Conservation (phyloP, 1,140 invertebrate genomes). For the Drosophila kohkoa region DNA sequence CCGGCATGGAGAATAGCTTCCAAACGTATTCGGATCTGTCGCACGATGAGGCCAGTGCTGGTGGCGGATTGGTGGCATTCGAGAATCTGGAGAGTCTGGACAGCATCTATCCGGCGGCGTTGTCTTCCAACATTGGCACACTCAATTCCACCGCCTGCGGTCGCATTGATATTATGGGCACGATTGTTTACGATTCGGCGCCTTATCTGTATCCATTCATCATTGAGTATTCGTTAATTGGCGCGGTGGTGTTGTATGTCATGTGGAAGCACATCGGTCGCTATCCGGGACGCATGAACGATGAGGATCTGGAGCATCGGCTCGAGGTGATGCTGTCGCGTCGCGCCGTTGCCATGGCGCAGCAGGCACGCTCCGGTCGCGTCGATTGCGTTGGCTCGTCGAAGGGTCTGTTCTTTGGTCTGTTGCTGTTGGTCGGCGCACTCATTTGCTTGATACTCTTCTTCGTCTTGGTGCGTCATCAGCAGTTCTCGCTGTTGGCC, state of each 20-base stretch:
- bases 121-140: constrained; percentile 87
- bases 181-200: constrained; percentile 94
- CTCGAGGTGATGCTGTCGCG: constrained; percentile 93
- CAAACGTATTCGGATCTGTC: constrained; percentile 79
- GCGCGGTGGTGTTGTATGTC: constrained; percentile 98
- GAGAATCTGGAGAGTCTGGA: constrained; percentile 87
- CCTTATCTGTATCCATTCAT: constrained; percentile 98
- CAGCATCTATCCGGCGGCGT: constrained; percentile 87
- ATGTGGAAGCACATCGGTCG: constrained; percentile 98
- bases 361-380: constrained; percentile 91
- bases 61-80: constrained; percentile 59
- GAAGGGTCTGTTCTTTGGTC: constrained; percentile 96
- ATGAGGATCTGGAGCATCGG: constrained; percentile 93
- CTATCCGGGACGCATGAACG: constrained; percentile 91
- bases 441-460: constrained; percentile 97
- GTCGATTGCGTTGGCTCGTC: constrained; percentile 97
- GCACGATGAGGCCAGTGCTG: constrained; percentile 85
- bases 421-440: constrained; percentile 95
- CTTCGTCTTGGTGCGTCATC: constrained; percentile 95
- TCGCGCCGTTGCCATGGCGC: constrained; percentile 92
- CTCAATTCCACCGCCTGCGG: constrained; percentile 88
- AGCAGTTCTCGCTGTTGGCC: constrained; percentile 91
- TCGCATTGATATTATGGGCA: constrained; percentile 96
- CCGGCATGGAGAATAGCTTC: constrained; percentile 83
- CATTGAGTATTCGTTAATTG: constrained; percentile 98